Evolutionary conservation across 2,797 vertebrate genomes (phyloP).

Genomic region (Leuciscus waleckii): DNA sequence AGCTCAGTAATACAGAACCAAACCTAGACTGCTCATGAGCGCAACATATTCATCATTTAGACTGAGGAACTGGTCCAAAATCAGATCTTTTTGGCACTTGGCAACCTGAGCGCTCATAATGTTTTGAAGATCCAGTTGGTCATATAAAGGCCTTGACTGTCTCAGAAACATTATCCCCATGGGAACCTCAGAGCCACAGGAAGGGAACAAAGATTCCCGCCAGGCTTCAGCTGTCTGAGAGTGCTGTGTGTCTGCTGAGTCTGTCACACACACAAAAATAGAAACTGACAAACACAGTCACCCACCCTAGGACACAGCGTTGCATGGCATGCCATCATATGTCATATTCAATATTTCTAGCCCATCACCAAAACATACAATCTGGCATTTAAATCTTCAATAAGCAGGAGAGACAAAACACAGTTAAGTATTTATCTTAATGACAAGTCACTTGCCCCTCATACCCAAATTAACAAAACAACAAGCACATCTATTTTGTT

Average conservation of each 20-base stretch:
- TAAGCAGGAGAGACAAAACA: not conserved
- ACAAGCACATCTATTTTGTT: not conserved
- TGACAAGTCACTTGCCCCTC: not conserved
- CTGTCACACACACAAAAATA: slow-evolving; percentile 51
- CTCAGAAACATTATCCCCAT: slow-evolving; percentile 60
- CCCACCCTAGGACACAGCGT: slow-evolving; percentile 18
- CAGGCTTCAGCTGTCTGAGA: slow-evolving; percentile 49
- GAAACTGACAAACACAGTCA: slow-evolving; percentile 30
- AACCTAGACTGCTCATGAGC: not conserved
- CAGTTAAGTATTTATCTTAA: not conserved
- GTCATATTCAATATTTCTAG: not conserved
- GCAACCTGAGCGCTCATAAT: slow-evolving; percentile 6
- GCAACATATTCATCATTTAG: slow-evolving; percentile 9
- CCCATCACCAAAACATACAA: not conserved
- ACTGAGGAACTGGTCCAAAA: slow-evolving; percentile 3
- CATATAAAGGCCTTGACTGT: slow-evolving; percentile 41
- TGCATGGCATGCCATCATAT: slow-evolving; percentile 38
- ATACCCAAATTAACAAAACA: not conserved
- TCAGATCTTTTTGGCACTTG: slow-evolving; percentile 1
- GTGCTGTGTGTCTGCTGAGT: slow-evolving; percentile 33
- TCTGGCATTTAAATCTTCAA: slow-evolving; percentile 7
- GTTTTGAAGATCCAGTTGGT: slow-evolving; percentile 28
- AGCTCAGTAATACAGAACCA: not conserved
- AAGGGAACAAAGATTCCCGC: slow-evolving; percentile 38
- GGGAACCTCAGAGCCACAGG: slow-evolving; percentile 45